Conservation (phyloP, 2,797 vertebrate genomes). For the Chromis chromis region DNA sequence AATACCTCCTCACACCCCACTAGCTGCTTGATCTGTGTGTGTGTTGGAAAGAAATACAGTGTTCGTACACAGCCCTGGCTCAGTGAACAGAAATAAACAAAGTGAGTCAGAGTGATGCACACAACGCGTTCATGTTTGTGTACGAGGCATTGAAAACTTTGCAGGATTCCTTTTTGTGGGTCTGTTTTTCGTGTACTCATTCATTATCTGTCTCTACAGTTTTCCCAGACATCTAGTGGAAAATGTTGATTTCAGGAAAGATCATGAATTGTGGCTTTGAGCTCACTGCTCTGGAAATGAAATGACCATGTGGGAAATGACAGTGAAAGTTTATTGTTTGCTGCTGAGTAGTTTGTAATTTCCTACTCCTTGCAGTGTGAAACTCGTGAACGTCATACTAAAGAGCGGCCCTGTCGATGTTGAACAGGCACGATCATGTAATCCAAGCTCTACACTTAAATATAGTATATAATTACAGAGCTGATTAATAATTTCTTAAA, state of each 20-base stretch:
- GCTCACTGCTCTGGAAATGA: slow-evolving; percentile 24
- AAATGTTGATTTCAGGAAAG: slow-evolving; percentile 6
- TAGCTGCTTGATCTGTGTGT: no score
- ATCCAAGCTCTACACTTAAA: neutral
- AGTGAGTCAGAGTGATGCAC: no score
- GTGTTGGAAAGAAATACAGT: no score
- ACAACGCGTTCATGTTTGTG: neutral
- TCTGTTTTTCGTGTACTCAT: neutral
- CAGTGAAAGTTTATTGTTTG: slow-evolving; percentile 47
- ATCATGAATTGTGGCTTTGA: slow-evolving; percentile 24
- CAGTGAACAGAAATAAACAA: no score
- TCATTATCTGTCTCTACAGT: neutral
- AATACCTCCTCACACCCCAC: no score
- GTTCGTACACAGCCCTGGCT: no score
- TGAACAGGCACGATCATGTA: neutral
- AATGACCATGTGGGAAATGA: slow-evolving; percentile 29
- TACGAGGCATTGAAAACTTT: neutral
- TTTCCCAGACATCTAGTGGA: neutral
- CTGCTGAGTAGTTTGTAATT: slow-evolving; percentile 31
- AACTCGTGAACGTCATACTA: slow-evolving; percentile 7
- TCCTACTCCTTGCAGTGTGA: slow-evolving; percentile 24
- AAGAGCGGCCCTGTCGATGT: neutral
- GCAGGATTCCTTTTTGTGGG: neutral
- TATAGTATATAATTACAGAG: slow-evolving; percentile 36
- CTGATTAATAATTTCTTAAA: neutral